Conservation (phyloP, 2,888 invertebrate genomes). For the Kuschelorhynchus macadamiae region DNA sequence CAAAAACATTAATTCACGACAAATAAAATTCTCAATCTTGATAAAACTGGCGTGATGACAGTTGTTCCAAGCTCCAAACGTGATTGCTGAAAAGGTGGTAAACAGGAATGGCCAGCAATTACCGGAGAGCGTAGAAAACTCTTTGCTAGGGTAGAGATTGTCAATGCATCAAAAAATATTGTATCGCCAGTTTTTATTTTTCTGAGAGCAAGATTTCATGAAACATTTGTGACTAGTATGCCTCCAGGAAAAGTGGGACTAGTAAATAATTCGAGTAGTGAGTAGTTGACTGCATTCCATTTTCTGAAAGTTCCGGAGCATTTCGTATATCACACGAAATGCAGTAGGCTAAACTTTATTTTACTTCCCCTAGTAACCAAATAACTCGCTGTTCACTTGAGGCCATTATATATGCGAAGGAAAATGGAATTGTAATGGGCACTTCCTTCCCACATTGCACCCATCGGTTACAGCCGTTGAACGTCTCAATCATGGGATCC, state of each 20-base stretch:
- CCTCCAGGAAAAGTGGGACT: constrained; percentile 14
- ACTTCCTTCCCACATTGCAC: constrained; percentile 7
- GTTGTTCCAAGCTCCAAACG: constrained; percentile 9
- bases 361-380: constrained; percentile 24
- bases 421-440: constrained; percentile 5
- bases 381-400: constrained; percentile 14
- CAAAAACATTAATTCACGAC: constrained; percentile 21
- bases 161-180: constrained; percentile 2
- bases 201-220: too few species aligned
- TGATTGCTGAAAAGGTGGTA: constrained; percentile 1
- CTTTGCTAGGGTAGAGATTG: not conserved
- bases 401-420: constrained; percentile 1
- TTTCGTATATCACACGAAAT: not conserved
- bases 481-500: constrained; percentile 7
- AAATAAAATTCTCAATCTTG: constrained; percentile 24
- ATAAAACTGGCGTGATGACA: constrained; percentile 18
- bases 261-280: constrained; percentile 50
- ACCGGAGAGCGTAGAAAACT: constrained; percentile 14
- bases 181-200: constrained; percentile 1
- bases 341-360: constrained; percentile 12
- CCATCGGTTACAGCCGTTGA: constrained; percentile 9
- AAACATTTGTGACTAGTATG: not conserved
- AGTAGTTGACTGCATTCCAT: constrained; percentile 1
- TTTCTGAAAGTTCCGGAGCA: too few species aligned
- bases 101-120: constrained; percentile 9